These are phyloP conservation scores for Cephalopachus bancanus DNA, from an alignment of 2,797 vertebrate genomes.

Conservation along the genomic window DNA sequence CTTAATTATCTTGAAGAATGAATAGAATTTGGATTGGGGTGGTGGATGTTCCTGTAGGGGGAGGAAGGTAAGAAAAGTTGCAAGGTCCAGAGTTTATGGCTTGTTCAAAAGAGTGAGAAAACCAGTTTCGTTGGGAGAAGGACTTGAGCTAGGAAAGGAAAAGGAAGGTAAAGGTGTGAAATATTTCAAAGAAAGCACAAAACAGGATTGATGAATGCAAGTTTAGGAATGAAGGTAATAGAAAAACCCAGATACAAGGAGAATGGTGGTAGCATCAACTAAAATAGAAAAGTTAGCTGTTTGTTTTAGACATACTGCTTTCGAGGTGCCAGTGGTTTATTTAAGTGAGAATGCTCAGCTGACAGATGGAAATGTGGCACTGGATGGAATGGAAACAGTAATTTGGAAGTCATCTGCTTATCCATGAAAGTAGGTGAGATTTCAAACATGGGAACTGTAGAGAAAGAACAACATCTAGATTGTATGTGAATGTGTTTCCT, in stretches of 20 bases:
- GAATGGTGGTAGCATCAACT: not conserved
- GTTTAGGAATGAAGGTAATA: constrained; percentile 38
- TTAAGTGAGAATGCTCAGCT: constrained; percentile 9
- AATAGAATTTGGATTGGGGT: constrained; percentile 36
- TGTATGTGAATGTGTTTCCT: constrained; percentile 8
- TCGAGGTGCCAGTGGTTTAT: not conserved
- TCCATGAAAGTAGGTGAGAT: not conserved
- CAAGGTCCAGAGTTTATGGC: constrained; percentile 22
- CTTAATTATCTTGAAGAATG: constrained; percentile 46
- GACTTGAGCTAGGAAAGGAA: constrained; percentile 33
- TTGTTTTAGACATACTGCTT: not conserved
- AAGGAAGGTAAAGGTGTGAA: not conserved
- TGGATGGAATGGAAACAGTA: constrained; percentile 30
- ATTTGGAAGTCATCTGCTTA: constrained; percentile 30
- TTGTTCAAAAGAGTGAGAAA: constrained; percentile 49
- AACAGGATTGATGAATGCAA: not conserved
- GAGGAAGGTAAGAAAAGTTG: constrained; percentile 64
- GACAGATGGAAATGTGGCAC: not conserved
- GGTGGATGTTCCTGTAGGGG: not conserved
- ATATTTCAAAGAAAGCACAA: not conserved
- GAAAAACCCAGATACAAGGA: not conserved
- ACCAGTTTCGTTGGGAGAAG: constrained; percentile 59
- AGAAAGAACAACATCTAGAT: not conserved
- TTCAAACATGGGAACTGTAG: constrained; percentile 33
- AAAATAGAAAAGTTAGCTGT: not conserved